Base-by-base conservation (phyloP, 2,888 invertebrate species). In the Galeopsomyia nigrocyanea region DNA sequence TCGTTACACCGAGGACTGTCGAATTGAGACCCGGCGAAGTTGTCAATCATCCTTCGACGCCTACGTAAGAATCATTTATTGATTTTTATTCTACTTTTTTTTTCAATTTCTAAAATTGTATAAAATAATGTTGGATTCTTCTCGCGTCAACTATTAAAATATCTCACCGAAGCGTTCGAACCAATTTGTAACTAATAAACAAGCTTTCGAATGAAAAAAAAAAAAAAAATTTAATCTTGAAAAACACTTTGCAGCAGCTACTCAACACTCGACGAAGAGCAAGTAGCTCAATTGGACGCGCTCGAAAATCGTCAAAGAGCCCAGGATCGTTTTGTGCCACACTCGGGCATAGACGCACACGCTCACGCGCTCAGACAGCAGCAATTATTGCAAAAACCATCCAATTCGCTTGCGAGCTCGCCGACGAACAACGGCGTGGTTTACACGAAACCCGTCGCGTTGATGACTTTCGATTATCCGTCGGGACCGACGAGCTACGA, bases 1-100 rank as follows among this genome's bases (percentile, higher is more conserved):
- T 79, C 0, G 68, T 80, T 2, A 71, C 78, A 17, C 80, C 75
- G n/a, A 73, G 68, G 1, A 74, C 77, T 1, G 73, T 79, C 64
- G 76, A 78, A 50, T 77, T 86, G 26, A 78, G 77, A 17, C 81
- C 80, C 17, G 86, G 86, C 10, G 85, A 86, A 58, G 84, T 77
- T 16, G 55, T 82, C 22, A 80, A 86, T 76, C 80, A 83, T 71
- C 71, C 80, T 0, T 68, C 79, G 3, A 75, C 76, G 1, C 74
- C 76, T 47, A 79, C 79, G 83, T 83, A 75, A 78, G 77, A 46
- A 31, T 51, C 9, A 0, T 17, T 47, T 66, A 39, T 68, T 16
- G 13, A 39, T 9, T 39, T 39, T 39, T 39, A 9, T 39, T 39
- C 22, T 55, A 55, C 9, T 58, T 46, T 39, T 46, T 19, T n/a